phyloP scores from a whole-genome alignment of 2,888 invertebrate genomes.

The Microplitis manilae region DNA sequence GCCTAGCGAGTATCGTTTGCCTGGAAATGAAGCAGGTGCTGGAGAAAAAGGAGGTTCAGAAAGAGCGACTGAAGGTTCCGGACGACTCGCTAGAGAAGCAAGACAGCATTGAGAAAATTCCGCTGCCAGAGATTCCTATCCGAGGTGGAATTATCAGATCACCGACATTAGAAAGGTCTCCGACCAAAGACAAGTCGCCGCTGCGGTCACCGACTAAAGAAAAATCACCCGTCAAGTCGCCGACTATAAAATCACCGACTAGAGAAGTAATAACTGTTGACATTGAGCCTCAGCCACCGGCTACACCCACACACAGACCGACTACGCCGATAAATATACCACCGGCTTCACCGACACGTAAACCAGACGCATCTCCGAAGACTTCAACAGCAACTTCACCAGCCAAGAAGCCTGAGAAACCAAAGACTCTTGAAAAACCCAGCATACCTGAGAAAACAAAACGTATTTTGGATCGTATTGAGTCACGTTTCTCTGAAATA shows the following conservation, averaged over 20 bases:
- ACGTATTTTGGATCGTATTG: conserved; percentile 67
- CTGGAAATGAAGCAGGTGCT: conserved; percentile 65
- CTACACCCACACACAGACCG: neutral
- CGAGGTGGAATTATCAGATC: conserved; percentile 27
- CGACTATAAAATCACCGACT: conserved; percentile 25
- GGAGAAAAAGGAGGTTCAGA: conserved; percentile 62
- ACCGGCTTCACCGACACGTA: neutral
- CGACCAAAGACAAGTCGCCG: conserved; percentile 41
- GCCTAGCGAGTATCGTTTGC: conserved; percentile 63
- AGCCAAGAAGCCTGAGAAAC: conserved; percentile 49
- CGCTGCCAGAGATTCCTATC: conserved; percentile 65
- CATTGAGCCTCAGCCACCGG: conserved; percentile 15
- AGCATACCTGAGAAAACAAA: conserved; percentile 70
- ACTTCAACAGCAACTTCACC: conserved; percentile 6
- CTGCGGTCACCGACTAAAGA: conserved; percentile 47
- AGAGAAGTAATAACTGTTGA: conserved; percentile 28
- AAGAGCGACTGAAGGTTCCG: conserved; percentile 60
- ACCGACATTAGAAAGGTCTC: conserved; percentile 39
- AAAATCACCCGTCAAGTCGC: conserved; percentile 44
- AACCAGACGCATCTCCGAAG: conserved; percentile 12
- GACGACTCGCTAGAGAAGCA: conserved; percentile 65
- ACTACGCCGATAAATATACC: no score
- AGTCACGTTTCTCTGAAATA: conserved; percentile 64
- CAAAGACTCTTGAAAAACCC: conserved; percentile 63
- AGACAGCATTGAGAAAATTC: conserved; percentile 69